phyloP scores from a whole-genome alignment of 2,113 vertebrate species.

The Nanorana parkeri region DNA sequence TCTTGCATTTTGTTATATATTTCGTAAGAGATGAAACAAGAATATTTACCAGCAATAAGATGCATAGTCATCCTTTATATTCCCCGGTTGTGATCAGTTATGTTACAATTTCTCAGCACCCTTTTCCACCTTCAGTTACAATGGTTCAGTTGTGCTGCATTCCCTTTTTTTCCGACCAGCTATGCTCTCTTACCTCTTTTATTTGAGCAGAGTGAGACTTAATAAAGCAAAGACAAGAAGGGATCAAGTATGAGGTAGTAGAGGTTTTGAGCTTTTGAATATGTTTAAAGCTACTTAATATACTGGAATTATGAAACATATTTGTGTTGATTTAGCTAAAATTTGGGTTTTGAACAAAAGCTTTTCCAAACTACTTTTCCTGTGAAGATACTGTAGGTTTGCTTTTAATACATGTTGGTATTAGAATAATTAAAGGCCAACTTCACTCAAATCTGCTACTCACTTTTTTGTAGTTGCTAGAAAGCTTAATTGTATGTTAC shows the following conservation, averaged over 20 bases:
- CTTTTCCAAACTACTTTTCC: neutral
- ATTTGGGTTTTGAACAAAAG: neutral
- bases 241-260: neutral
- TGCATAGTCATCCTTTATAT: neutral
- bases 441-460: no score
- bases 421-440: no score
- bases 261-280: neutral
- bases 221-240: neutral
- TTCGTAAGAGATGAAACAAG: neutral
- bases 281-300: neutral
- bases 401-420: no score
- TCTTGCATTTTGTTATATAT: neutral
- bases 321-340: neutral
- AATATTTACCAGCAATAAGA: neutral
- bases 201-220: neutral
- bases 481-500: no score
- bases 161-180: constrained; percentile 1
- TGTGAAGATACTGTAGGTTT: no score
- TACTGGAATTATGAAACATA: neutral
- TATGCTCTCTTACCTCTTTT: constrained; percentile 27
- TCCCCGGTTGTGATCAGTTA: neutral
- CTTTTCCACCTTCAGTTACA: neutral
- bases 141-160: neutral
- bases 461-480: no score
- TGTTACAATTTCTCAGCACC: neutral